Conservation (phyloP, 1,140 invertebrate species). For the Drosophila cardini region DNA sequence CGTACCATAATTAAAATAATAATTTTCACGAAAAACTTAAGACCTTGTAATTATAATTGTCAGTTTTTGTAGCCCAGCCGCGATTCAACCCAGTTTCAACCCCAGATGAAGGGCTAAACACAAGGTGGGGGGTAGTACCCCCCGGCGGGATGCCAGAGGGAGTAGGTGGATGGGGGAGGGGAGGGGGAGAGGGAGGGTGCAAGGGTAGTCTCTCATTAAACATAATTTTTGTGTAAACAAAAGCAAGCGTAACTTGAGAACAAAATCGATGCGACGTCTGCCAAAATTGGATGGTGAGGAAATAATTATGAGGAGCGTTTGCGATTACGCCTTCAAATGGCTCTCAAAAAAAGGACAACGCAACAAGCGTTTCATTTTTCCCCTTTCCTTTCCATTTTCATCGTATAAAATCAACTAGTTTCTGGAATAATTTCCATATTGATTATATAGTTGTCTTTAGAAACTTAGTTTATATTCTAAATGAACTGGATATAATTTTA, state of each 20-base stretch:
- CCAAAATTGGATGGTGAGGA: conserved; percentile 17
- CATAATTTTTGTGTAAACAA: conserved; percentile 83
- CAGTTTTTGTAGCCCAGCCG: conserved; percentile 60
- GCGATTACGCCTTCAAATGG: conserved; percentile 16
- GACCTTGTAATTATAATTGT: conserved; percentile 83
- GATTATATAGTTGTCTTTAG: not conserved
- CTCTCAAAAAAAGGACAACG: not conserved
- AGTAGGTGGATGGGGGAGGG: not conserved
- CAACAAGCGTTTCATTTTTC: not conserved
- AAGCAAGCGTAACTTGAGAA: conserved; percentile 73
- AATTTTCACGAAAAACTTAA: conserved; percentile 82
- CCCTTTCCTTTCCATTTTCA: too few relatives aligned
- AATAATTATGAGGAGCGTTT: conserved; percentile 45
- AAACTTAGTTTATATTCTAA: not conserved
- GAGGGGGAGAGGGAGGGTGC: too few relatives aligned
- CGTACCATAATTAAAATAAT: conserved; percentile 77
- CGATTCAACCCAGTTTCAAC: conserved; percentile 67
- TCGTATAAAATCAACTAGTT: conserved; percentile 4
- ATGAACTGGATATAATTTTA: not conserved
- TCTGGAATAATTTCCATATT: not conserved
- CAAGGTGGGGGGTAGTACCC: not conserved
- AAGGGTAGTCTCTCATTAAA: conserved; percentile 68
- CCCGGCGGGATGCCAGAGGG: conserved; percentile 23
- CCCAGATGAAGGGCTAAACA: conserved; percentile 35
- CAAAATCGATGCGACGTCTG: conserved; percentile 73